Conservation (phyloP, 2,113 vertebrate species). For the Anarrhichthys ocellatus region DNA sequence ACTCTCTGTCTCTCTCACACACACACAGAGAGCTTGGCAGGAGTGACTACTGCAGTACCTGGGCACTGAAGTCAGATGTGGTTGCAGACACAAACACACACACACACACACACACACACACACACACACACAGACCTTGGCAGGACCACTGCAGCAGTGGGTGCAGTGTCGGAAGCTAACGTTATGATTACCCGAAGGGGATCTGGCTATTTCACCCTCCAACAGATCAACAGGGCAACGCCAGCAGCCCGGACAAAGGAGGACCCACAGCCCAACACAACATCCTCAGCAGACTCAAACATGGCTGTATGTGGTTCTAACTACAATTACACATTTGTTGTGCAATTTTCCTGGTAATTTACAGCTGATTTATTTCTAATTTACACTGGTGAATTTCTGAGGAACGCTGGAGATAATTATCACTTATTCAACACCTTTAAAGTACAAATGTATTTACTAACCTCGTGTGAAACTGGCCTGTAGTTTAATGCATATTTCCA, state of each 20-base stretch:
- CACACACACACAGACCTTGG: constrained; percentile 27
- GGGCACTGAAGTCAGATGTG: constrained; percentile 54
- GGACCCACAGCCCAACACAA: not conserved
- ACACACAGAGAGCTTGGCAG: constrained; percentile 43
- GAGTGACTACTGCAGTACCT: constrained; percentile 53
- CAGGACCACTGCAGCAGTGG: constrained; percentile 49
- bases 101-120: constrained; percentile 11
- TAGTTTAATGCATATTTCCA: not conserved
- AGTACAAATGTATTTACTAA: not conserved
- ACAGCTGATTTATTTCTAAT: not conserved
- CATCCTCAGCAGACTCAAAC: not conserved
- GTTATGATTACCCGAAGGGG: constrained; percentile 49
- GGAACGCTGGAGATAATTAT: not conserved
- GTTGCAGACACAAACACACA: constrained; percentile 28
- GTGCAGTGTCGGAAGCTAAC: constrained; percentile 45
- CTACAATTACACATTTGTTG: not conserved
- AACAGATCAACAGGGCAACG: not conserved
- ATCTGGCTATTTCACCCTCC: constrained; percentile 51
- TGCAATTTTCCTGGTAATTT: not conserved
- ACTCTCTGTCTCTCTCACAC: not conserved
- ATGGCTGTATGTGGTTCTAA: not conserved
- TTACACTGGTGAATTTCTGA: not conserved
- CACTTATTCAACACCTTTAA: not conserved
- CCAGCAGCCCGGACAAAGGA: constrained; percentile 17
- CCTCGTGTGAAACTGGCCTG: not conserved